Evolutionary conservation across 2,888 invertebrate genomes (phyloP), one percentile per base, ranked within the genome.

Genomic region (Epirrhoe tristata): DNA sequence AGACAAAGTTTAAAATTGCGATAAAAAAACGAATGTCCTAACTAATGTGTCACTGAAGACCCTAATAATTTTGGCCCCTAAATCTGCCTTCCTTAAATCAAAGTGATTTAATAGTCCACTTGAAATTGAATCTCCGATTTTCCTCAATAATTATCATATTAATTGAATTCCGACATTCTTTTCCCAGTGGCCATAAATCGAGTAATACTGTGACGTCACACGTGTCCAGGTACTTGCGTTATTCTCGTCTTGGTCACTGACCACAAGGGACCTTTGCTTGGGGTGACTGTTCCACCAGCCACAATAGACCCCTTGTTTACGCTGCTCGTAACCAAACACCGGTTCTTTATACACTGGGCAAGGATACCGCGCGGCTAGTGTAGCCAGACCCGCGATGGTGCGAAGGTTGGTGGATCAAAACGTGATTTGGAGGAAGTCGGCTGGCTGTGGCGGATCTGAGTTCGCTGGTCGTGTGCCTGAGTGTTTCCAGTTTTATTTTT

Each of bases 231-330:
- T 87, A 89, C 85, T 81, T 81, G 82, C 81, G 84, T 87, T 63
- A 91, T 58, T 91, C 91, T 89, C 83, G 86, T 84, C 86, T 85
- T 92, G 92, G 93, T 92, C 93, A 92, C 79, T 91, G 93, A 93
- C 92, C 93, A 91, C 82, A 82, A 81, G 79, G 84, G 87, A 91
- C 93, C 91, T 91, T 89, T 88, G 79, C 89, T 84, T 85, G 90
- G 88, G 92, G 91, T 93, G 91, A 92, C 88, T 92, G 92, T 87
- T 87, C 89, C 79, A 74, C 91, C 89, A 88, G 71, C 76, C 69
- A 75, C 71, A 70, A 70, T 65, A 81, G 88, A 84, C 70, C 81
- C 69, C 70, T 70, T 72, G 57, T 69, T 64, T 60, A 63, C 67
- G 67, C 73, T 63, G 32, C 39, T 74, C 65, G 66, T 65, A 67